phyloP scores from a whole-genome alignment of 2,113 vertebrate genomes.

The Nannobrachium achirus region DNA sequence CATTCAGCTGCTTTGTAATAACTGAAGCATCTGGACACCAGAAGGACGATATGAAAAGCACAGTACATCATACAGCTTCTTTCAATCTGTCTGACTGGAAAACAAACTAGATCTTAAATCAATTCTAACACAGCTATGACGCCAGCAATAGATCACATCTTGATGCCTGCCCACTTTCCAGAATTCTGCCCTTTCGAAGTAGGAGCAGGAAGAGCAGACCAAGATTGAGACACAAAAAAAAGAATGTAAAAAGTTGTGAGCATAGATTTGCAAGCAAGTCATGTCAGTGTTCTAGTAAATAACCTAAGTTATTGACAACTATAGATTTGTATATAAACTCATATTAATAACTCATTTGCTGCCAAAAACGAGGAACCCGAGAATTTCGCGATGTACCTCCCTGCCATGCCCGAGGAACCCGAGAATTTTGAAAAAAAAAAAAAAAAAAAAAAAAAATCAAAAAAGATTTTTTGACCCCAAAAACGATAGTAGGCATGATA shows the following conservation, averaged over 20 bases:
- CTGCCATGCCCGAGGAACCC: too few species aligned
- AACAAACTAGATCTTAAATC: neutral
- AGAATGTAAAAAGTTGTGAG: too few species aligned
- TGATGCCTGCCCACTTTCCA: neutral
- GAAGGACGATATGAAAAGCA: neutral
- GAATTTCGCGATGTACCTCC: too few species aligned
- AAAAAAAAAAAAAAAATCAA: too few species aligned
- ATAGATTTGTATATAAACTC: neutral
- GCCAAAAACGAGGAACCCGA: too few species aligned
- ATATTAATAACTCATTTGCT: too few species aligned
- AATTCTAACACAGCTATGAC: neutral
- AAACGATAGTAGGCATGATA: too few species aligned
- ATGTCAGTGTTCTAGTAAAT: neutral
- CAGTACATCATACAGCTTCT: neutral
- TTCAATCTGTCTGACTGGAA: neutral
- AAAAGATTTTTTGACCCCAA: too few species aligned
- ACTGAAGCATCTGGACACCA: slow-evolving; percentile 19
- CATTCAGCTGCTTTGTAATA: neutral
- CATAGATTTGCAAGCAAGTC: neutral
- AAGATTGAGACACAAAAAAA: neutral
- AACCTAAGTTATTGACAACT: neutral
- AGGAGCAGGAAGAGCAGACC: neutral
- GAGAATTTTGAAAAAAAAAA: too few species aligned
- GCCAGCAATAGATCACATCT: neutral
- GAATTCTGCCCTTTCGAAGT: neutral